Conservation (phyloP, 2,888 invertebrate species). For the Ophraella communa region DNA sequence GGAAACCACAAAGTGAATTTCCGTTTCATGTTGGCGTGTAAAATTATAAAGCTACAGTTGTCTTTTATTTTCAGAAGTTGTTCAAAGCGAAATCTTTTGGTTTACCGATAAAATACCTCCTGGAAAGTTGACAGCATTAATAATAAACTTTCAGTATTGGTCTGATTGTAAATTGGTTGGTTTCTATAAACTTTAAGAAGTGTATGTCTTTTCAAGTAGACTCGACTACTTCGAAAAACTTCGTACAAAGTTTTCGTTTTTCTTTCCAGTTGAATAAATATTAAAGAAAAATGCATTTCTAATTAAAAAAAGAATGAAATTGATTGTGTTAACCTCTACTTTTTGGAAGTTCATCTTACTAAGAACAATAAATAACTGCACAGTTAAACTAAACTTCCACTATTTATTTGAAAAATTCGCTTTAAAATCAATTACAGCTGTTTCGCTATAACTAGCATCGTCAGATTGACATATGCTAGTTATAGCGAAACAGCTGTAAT, state of each 20-base stretch:
- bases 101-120: conserved; percentile 8
- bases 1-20: background rate
- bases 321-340: too few species aligned
- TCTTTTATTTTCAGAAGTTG: background rate
- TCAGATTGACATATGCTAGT: too few species aligned
- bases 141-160: background rate
- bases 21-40: background rate
- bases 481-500: too few species aligned
- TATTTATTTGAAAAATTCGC: too few species aligned
- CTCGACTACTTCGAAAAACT: background rate
- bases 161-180: background rate
- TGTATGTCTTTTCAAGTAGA: background rate
- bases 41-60: conserved; percentile 1
- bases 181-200: background rate
- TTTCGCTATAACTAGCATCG: too few species aligned
- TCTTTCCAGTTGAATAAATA: background rate
- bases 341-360: too few species aligned
- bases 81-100: conserved; percentile 3
- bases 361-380: too few species aligned
- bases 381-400: too few species aligned
- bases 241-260: background rate
- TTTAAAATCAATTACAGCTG: too few species aligned
- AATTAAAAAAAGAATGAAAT: too few species aligned
- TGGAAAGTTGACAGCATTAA: conserved; percentile 2
- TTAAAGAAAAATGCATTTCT: too few species aligned